Evolutionary conservation across 37 sponge, comb jelly and placozoan species (phyloP), one percentile per base, ranked within the genome.

Genomic region (Ephydatia muelleri): DNA sequence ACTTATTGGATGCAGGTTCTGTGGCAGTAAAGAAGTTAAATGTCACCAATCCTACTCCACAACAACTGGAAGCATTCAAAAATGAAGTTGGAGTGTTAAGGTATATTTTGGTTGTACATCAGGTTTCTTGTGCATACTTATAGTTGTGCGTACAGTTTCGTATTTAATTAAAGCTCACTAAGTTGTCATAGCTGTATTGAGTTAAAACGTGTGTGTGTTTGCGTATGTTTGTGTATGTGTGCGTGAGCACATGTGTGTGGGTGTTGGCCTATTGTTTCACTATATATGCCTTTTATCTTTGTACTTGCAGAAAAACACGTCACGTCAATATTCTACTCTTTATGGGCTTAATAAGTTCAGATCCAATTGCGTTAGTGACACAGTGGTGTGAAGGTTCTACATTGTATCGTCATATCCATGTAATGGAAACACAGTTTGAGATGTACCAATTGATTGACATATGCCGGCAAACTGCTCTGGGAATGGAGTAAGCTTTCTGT

Each of bases 321-420:
- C 99, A 98, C 84, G 95, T 80, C 70, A 96, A 98, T 88, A 93
- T 98, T 23, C 82, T 98, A n/a, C 80, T 98, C 40, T 98, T 98
- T 82, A 97, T 98, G 95, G 99, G 97, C 6, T 96, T 92, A 85
- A 97, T 94, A 11, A 16, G 87, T 23, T 85, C 94, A 67, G 92
- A 93, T 6, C 67, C 82, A 70, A 85, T 98, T 67, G 85, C 97
- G 83, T 96, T 98, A 77, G 97, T 98, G 38, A 98, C 99, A 2
- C 97, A 96, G 88, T 98, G 99, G 99, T 98, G 99, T 75, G 96
- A 95, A 74, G 99, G 99, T 5, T 95, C 93, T 72, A 96, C 95
- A 5, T 92, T 98, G 29, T 98, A 94, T 82, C 35, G 85, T 23
- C 93, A 91, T 35, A 48, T 98, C 4, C 97, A 98, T 68, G 94